phyloP scores from a whole-genome alignment of 1,140 invertebrate species.

The Dryas iulia region DNA sequence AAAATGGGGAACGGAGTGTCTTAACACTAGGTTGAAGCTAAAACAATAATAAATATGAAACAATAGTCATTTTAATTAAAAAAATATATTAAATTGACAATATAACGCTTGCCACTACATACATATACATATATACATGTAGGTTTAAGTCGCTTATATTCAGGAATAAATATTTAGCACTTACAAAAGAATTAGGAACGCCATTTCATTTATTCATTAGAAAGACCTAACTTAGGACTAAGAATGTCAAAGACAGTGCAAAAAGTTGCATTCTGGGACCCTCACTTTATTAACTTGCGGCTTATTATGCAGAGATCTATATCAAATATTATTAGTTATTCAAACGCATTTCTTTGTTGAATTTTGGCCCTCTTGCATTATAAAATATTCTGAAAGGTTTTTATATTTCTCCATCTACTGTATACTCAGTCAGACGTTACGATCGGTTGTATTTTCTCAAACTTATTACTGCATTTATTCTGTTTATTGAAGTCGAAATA shows the following conservation, averaged over 20 bases:
- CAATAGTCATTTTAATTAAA: too few relatives aligned
- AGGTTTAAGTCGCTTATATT: too few relatives aligned
- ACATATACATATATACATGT: too few relatives aligned
- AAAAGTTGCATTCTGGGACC: constrained; percentile 27
- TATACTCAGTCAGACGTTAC: neutral
- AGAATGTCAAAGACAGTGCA: constrained; percentile 15
- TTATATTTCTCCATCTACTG: neutral
- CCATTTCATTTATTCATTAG: constrained; percentile 32
- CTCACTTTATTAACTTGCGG: constrained; percentile 17
- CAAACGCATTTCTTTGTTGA: constrained; percentile 28
- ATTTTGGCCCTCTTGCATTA: neutral
- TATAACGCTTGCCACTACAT: too few relatives aligned
- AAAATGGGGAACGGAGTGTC: too few relatives aligned
- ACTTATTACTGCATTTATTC: neutral
- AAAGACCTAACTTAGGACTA: constrained; percentile 10
- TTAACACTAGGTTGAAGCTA: too few relatives aligned
- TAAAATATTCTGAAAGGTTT: neutral
- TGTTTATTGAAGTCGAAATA: too few relatives aligned
- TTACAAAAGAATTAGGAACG: neutral
- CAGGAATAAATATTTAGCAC: neutral
- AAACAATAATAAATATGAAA: too few relatives aligned
- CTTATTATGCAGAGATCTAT: constrained; percentile 34
- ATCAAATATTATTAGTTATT: constrained; percentile 34
- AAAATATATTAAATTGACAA: too few relatives aligned
- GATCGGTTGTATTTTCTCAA: neutral